Evolutionary conservation across 2,888 invertebrate genomes (phyloP), one percentile per base, ranked within the genome.

Genomic region (Caenorhabditis doughertyi): DNA sequence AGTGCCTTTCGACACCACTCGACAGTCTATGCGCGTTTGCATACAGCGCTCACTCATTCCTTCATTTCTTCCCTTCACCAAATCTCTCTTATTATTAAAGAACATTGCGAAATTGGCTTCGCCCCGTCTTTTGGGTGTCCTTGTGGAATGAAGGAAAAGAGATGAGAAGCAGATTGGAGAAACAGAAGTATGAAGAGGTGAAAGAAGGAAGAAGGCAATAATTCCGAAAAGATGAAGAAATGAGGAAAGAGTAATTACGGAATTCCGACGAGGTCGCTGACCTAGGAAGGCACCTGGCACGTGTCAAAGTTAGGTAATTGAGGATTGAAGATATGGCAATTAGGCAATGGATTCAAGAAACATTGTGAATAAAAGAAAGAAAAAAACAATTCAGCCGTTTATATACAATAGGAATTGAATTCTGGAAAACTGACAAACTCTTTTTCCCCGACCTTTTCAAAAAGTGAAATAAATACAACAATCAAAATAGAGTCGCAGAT

Each of bases 31-130:
- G 67, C 68, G 76, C 68, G 67, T 23, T 42, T 51, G 76, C 76
- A 76, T 76, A 68, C 64, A 35, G 3, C 35, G 23, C 42, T 42
- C 64, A 56, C 71, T 60, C 71, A 71, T 51, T 67, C 51, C 49
- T 47, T 73, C 51, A 13, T 49, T 32, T 53, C 27, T 27, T 18
- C 21, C 35, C 53, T 39, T 74, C 29, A 23, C 60, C 55, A 23
- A 51, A 35, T 42, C 64, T 64, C 64, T 55, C 56, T 76, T 74
- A 67, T 76, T 76, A 76, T 76, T 76, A 76, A 76, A 68, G 76
- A 76, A 76, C 76, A 76, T 67, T 67, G 67, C 49, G 76, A 76
- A 76, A 76, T 76, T 76, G 76, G 76, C 76, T 76, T 76, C 72
- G 35, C 44, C 72, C 39, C 29, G 9, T 53, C 39, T 32, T 29